Evolutionary conservation across 1,140 invertebrate species (phyloP), one percentile per base, ranked within the genome.

Genomic region (Bombus affinis): DNA sequence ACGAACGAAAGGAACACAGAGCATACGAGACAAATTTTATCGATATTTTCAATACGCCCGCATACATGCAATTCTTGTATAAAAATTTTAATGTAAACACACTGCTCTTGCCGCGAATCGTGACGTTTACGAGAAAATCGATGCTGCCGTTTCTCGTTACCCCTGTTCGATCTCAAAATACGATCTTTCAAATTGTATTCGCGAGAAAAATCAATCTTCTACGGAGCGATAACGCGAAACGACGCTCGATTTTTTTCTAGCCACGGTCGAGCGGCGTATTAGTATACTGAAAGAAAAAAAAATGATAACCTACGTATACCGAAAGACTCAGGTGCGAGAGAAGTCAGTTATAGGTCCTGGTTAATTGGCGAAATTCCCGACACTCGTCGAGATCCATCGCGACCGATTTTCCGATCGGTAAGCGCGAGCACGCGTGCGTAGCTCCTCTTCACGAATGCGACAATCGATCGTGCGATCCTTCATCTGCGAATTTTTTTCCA

Each of bases 311-410:
- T 88, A 94, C 92, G 94, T 95, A 95, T 95, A 95, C 94, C 93
- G 92, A 94, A 95, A 93, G 93, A 94, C 94, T 95, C 94, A 95
- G 94, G 94, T 95, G 93, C 88, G 92, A 93, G 90, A 93, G 90
- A 92, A 89, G 89, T 93, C 91, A 91, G 88, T 79, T 90, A 90
- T 90, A 91, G 90, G 88, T 91, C 83, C 73, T 91, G 92, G 89
- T 93, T 92, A 89, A 90, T 88, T 82, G 86, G 86, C 83, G 81
- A 68, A 81, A 90, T 83, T 86, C 42, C 59, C 70, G 76, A 81
- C 85, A 77, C 85, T 82, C 66, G 88, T 89, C 73, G 73, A 79
- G 66, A 73, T 44, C 65, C 37, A 76, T 80, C n/a, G 83, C 78
- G 59, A 32, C 53, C 78, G 37, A 76, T 68, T n/a, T 59, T 57